phyloP scores from a whole-genome alignment of 2,797 vertebrate species.

The Enteromius thamalakanensis region DNA sequence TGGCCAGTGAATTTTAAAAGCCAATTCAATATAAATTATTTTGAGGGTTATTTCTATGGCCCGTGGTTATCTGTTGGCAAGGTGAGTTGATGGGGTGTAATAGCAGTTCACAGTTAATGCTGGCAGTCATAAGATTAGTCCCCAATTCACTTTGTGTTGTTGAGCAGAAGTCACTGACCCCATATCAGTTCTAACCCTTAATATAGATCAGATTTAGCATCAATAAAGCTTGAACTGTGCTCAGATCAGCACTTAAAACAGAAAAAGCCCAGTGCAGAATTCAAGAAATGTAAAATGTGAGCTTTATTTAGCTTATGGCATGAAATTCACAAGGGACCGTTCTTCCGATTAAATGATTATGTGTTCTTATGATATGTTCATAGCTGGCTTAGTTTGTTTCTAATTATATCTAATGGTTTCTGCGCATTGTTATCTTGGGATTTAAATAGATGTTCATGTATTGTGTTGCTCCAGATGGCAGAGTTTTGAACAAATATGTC shows the following conservation, averaged over 20 bases:
- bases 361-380: slow-evolving; percentile 33
- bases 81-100: slow-evolving; percentile 55
- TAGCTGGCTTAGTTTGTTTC: slow-evolving; percentile 32
- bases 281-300: neutral
- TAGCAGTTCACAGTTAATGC: slow-evolving; percentile 51
- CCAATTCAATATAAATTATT: slow-evolving; percentile 55
- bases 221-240: slow-evolving; percentile 6
- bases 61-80: slow-evolving; percentile 50
- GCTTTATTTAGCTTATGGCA: slow-evolving; percentile 22
- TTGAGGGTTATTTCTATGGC: slow-evolving; percentile 53
- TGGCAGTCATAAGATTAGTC: slow-evolving; percentile 28
- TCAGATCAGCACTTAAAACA: neutral
- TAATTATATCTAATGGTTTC: slow-evolving; percentile 38
- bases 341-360: slow-evolving; percentile 29
- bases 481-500: slow-evolving; percentile 19
- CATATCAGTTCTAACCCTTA: slow-evolving; percentile 4
- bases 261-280: slow-evolving; percentile 5
- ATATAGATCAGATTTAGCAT: neutral
- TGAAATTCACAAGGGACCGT: slow-evolving; percentile 11
- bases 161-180: slow-evolving; percentile 14
- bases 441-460: slow-evolving; percentile 10
- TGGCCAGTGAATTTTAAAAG: slow-evolving; percentile 51
- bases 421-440: slow-evolving; percentile 13
- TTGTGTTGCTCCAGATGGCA: slow-evolving; percentile 30
- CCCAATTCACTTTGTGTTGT: slow-evolving; percentile 5